Evolutionary conservation across 2,888 invertebrate genomes (phyloP), one percentile per base, ranked within the genome.

Genomic region (Cheilosia scutellata): DNA sequence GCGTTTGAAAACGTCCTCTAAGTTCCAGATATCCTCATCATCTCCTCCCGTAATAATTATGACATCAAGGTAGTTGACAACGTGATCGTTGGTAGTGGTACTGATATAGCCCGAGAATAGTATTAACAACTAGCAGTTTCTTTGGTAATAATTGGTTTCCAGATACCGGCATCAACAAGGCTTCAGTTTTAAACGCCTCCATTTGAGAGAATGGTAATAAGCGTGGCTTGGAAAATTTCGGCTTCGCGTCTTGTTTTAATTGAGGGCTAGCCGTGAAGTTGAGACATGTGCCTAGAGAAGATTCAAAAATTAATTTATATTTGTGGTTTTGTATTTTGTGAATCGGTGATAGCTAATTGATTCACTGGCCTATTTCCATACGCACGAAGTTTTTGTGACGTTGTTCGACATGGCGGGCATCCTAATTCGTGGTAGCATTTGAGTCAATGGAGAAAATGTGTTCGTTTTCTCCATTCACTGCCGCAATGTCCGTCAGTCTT

Each of bases 71-170:
- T 89, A 91, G 87, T 87, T 88, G 33, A 82, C 89, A n/a, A 89
- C 89, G 7, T 82, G 88, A 76, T 29, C 91, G 88, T 42, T 90
- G 89, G n/a, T n/a, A n/a, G n/a, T n/a, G n/a, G 49, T 90, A 89
- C 37, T 83, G 82, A 76, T 88, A 92, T 4, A 92, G 62, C 0
- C 91, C 91, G 31, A 89, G 89, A 53, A 90, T 90, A 0, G 91
- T 91, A 77, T 87, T 90, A 20, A 92, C 88, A n/a, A 90, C 90
- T 44, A 91, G 66, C 29, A 89, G 87, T 33, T 89, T 82, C 68
- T 88, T 87, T 83, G 89, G n/a, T n/a, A n/a, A n/a, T 87, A 4
- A 83, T 63, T 20, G 86, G 82, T 37, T 82, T 84, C 70, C 82
- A 82, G 44, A 87, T 76, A 29, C 77, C 78, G 11, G 53, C 47